A percentile compares a stretch with the other conserved stretches of the same genome.
Conservation (phyloP, 2,113 vertebrate species). For the Nerophis ophidion region DNA sequence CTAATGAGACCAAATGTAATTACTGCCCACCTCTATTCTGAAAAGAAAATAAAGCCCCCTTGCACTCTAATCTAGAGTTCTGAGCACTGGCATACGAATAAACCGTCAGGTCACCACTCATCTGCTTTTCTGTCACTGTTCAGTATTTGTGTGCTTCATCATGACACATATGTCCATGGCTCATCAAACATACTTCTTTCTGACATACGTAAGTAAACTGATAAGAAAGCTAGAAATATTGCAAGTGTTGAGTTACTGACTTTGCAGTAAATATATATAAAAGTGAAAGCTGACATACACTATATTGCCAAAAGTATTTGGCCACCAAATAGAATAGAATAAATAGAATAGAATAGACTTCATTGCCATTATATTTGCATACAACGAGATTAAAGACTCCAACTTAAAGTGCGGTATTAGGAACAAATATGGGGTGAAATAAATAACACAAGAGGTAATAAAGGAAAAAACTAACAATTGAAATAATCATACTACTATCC, state of each 20-base stretch:
- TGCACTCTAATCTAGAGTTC: constrained; percentile 36
- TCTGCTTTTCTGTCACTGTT: constrained; percentile 47
- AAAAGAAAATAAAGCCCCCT: constrained; percentile 62
- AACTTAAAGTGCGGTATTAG: too few relatives aligned
- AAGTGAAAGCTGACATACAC: neutral
- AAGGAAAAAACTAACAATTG: too few relatives aligned
- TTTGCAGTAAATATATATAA: constrained; percentile 21
- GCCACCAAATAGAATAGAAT: too few relatives aligned
- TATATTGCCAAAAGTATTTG: too few relatives aligned
- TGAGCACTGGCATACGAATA: constrained; percentile 29
- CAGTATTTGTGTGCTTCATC: constrained; percentile 32
- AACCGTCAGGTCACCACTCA: constrained; percentile 34
- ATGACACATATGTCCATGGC: constrained; percentile 55
- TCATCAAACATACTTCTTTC: constrained; percentile 14
- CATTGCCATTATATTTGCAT: too few relatives aligned
- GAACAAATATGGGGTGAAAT: too few relatives aligned
- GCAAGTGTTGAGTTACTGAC: constrained; percentile 40
- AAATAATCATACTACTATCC: too few relatives aligned
- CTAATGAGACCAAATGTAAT: constrained; percentile 75
- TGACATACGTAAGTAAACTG: constrained; percentile 34
- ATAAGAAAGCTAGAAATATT: constrained; percentile 19
- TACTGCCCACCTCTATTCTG: constrained; percentile 63
- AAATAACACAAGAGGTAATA: too few relatives aligned
- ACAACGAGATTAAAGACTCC: too few relatives aligned
- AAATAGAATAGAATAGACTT: too few relatives aligned